phyloP scores from a whole-genome alignment of 2,888 invertebrate genomes.

The Mythimna ferrago region DNA sequence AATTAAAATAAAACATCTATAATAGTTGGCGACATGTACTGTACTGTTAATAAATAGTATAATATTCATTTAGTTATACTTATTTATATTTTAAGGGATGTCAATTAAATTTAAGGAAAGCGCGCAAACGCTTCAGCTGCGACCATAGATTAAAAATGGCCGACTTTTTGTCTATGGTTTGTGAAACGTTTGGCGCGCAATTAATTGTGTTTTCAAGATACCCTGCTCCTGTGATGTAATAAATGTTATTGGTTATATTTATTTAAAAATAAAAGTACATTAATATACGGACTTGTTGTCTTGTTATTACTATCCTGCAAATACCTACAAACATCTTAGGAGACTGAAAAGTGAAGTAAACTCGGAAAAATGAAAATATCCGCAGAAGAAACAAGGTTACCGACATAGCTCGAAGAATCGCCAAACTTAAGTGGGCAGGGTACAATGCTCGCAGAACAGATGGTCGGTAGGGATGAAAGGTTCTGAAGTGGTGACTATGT shows the following conservation, averaged over 20 bases:
- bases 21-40: slow-evolving; percentile 68
- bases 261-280: slow-evolving; percentile 90
- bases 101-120: slow-evolving; percentile 83
- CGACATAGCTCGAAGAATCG: too few species aligned
- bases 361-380: too few species aligned
- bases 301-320: slow-evolving; percentile 32
- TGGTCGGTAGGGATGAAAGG: too few species aligned
- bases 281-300: slow-evolving; percentile 80
- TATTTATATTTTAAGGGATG: slow-evolving; percentile 85
- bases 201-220: slow-evolving; percentile 89
- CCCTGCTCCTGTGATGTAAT: slow-evolving; percentile 91
- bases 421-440: too few species aligned
- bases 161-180: slow-evolving; percentile 69
- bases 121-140: slow-evolving; percentile 64
- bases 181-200: slow-evolving; percentile 74
- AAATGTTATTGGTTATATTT: slow-evolving; percentile 91
- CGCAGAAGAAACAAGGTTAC: too few species aligned
- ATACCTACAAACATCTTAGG: too few species aligned
- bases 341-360: too few species aligned
- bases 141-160: slow-evolving; percentile 63
- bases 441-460: too few species aligned
- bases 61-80: slow-evolving; percentile 79
- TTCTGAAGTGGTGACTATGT: too few species aligned
- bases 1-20: slow-evolving; percentile 41
- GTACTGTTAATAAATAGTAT: slow-evolving; percentile 71